Evolutionary conservation across 1,140 invertebrate species (phyloP).

Genomic region (Spodoptera litura): DNA sequence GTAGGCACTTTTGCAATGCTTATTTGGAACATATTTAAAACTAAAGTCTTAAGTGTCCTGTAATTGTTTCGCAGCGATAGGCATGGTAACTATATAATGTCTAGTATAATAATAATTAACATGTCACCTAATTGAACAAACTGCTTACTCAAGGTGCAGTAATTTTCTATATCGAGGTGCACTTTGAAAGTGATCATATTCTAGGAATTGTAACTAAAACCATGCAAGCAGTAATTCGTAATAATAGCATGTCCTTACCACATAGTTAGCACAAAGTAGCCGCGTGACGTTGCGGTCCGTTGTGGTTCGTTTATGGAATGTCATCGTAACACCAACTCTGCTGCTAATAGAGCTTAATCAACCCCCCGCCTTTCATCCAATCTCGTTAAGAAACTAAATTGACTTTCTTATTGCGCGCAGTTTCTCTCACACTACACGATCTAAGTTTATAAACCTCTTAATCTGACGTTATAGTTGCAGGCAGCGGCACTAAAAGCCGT

Average conservation of each 20-base stretch:
- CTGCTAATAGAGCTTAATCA: constrained; percentile 78
- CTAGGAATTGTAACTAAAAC: too few species aligned
- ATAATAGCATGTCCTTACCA: constrained; percentile 18
- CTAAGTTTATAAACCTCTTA: constrained; percentile 69
- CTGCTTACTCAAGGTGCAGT: too few species aligned
- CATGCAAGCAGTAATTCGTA: constrained; percentile 20
- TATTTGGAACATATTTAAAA: constrained; percentile 22
- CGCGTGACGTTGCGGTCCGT: constrained; percentile 67
- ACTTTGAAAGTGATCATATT: too few species aligned
- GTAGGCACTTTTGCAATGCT: constrained; percentile 8
- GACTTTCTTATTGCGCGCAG: constrained; percentile 72
- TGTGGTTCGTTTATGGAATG: constrained; percentile 67
- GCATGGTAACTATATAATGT: not conserved
- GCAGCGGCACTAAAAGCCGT: constrained; percentile 59
- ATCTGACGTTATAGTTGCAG: constrained; percentile 62
- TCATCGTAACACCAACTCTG: constrained; percentile 61
- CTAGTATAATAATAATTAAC: too few species aligned
- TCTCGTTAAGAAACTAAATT: constrained; percentile 80
- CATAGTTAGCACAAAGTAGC: constrained; percentile 41
- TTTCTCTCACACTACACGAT: constrained; percentile 58
- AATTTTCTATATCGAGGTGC: too few species aligned
- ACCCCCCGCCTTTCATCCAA: constrained; percentile 74
- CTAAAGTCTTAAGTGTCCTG: not conserved
- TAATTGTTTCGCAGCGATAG: not conserved
- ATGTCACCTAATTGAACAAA: too few species aligned